Percentiles rank a stretch among this genome's conserved stretches.
Conservation (phyloP, 2,888 invertebrate species). For the Drosophila sordidula region DNA sequence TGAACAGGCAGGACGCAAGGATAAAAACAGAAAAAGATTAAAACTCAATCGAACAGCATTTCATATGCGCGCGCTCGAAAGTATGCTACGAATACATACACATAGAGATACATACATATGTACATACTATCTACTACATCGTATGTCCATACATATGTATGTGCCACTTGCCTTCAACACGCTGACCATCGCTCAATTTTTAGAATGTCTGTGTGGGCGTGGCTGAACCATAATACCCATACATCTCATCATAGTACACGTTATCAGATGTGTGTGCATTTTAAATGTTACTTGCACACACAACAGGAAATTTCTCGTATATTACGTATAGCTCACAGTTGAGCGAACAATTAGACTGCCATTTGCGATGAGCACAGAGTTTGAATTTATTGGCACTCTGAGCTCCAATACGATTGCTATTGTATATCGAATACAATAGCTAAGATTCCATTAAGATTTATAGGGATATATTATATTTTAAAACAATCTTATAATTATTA, state of each 20-base stretch:
- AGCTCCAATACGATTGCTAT: too few species aligned
- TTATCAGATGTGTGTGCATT: conserved; percentile 39
- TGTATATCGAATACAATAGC: too few species aligned
- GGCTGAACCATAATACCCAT: conserved; percentile 18
- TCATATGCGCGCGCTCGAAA: conserved; percentile 32
- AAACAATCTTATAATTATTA: too few species aligned
- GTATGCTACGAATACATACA: conserved; percentile 49
- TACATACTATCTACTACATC: too few species aligned
- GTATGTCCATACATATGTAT: background rate
- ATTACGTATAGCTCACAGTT: conserved; percentile 16
- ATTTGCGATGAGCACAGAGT: conserved; percentile 15
- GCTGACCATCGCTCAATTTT: conserved; percentile 14
- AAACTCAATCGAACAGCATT: conserved; percentile 33
- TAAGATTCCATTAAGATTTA: too few species aligned
- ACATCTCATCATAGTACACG: conserved; percentile 31
- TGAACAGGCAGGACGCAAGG: conserved; percentile 20
- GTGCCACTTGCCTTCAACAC: conserved; percentile 18
- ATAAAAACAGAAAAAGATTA: conserved; percentile 42
- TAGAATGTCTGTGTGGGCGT: conserved; percentile 15
- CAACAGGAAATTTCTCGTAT: background rate
- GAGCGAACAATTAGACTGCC: conserved; percentile 37
- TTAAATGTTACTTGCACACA: conserved; percentile 15
- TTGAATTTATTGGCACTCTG: background rate
- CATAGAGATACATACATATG: background rate
- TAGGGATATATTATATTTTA: too few species aligned